These are phyloP conservation scores for Chydorus sphaericus DNA, from an alignment of 2,888 invertebrate genomes.

Conservation along the genomic window DNA sequence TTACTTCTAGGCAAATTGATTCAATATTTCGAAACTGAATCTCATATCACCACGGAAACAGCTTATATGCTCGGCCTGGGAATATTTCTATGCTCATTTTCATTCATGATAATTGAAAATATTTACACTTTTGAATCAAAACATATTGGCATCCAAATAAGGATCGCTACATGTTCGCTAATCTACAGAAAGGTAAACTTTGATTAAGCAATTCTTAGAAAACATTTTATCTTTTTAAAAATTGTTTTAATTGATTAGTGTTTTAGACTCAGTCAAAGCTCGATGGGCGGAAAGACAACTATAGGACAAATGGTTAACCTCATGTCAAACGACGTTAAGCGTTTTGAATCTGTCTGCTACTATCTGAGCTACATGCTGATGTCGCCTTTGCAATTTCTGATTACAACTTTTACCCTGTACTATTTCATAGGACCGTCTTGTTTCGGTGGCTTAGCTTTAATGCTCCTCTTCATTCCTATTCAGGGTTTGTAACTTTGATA, in stretches of 20 bases:
- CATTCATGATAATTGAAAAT: slow-evolving; percentile 67
- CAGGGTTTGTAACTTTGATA: too few species aligned
- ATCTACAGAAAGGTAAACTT: slow-evolving; percentile 70
- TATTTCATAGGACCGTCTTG: slow-evolving; percentile 50
- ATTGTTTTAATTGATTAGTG: too few species aligned
- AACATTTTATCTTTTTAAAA: neutral
- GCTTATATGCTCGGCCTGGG: slow-evolving; percentile 63
- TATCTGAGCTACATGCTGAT: slow-evolving; percentile 86
- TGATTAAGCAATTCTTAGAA: too few species aligned
- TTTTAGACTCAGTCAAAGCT: slow-evolving; percentile 58
- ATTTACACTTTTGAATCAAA: slow-evolving; percentile 38
- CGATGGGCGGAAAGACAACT: slow-evolving; percentile 71
- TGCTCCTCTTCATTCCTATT: slow-evolving; percentile 66
- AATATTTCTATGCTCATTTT: slow-evolving; percentile 54
- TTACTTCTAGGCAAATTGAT: slow-evolving; percentile 47
- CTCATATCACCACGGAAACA: slow-evolving; percentile 34
- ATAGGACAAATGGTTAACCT: slow-evolving; percentile 87
- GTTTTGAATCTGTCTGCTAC: slow-evolving; percentile 77
- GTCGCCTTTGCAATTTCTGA: slow-evolving; percentile 64
- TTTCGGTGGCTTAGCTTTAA: slow-evolving; percentile 59
- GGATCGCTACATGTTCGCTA: slow-evolving; percentile 64
- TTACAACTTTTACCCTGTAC: slow-evolving; percentile 68
- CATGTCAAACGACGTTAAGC: slow-evolving; percentile 87
- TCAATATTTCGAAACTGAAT: slow-evolving; percentile 44
- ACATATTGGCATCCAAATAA: slow-evolving; percentile 56